Evolutionary conservation across 2,888 invertebrate species (phyloP).

Genomic region (Opisthograptis luteolata): DNA sequence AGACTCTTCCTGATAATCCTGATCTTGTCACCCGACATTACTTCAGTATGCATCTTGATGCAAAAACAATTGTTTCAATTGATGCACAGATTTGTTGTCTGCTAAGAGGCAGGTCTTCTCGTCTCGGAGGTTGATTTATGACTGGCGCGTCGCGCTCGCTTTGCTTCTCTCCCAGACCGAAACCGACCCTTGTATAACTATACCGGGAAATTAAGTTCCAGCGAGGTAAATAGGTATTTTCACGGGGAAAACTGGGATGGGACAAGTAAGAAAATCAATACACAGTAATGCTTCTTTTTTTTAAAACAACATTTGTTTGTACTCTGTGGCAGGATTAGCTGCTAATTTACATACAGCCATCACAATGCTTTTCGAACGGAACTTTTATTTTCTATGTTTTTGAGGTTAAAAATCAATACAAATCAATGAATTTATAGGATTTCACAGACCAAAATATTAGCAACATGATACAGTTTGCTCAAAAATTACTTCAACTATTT

Average conservation of each 20-base stretch:
- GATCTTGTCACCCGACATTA: conserved; percentile 72
- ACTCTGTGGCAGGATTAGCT: background rate
- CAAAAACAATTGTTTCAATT: conserved; percentile 17
- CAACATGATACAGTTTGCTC: too few relatives aligned
- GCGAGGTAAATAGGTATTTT: conserved; percentile 47
- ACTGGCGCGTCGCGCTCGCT: conserved; percentile 18
- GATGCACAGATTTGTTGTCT: conserved; percentile 1
- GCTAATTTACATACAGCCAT: background rate
- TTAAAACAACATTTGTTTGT: conserved; percentile 62
- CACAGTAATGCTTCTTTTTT: conserved; percentile 53
- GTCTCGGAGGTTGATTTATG: conserved; percentile 18
- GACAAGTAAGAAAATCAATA: conserved; percentile 79
- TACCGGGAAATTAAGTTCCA: conserved; percentile 32
- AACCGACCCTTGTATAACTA: conserved; percentile 18
- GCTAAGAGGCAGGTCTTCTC: conserved; percentile 19
- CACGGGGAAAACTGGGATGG: conserved; percentile 55
- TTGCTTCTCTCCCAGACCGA: conserved; percentile 2
- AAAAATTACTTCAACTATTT: too few relatives aligned
- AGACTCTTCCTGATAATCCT: conserved; percentile 91
- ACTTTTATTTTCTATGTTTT: background rate
- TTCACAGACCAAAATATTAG: too few relatives aligned
- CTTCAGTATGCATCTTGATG: conserved; percentile 33
- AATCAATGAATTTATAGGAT: too few relatives aligned
- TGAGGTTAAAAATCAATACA: background rate
- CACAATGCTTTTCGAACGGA: conserved; percentile 17